A percentile compares a stretch with the other conserved stretches of the same genome.
Evolutionary conservation across 2,113 vertebrate genomes (phyloP).

Genomic region (Melanotaenia duboulayi): DNA sequence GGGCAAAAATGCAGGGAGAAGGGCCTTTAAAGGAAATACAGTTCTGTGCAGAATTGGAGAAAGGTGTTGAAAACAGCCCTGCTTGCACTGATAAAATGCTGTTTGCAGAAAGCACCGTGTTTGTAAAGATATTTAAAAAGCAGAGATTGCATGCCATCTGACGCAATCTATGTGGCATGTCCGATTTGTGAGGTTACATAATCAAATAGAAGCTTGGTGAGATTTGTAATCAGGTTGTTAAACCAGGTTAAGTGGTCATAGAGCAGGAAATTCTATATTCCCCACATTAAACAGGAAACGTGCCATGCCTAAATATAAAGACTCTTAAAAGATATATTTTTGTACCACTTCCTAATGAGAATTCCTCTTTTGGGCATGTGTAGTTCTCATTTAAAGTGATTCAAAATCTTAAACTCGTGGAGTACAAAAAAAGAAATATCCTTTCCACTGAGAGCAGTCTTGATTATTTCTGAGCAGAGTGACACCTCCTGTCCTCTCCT

Average conservation of each 20-base stretch:
- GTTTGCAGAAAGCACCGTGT: too few relatives aligned
- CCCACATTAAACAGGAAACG: not conserved
- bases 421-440: too few relatives aligned
- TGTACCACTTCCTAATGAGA: not conserved
- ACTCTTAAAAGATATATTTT: not conserved
- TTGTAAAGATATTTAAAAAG: too few relatives aligned
- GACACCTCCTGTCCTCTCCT: conserved; percentile 30
- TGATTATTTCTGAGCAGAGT: conserved; percentile 34
- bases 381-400: too few relatives aligned
- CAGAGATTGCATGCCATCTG: not conserved
- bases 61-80: too few relatives aligned
- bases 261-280: not conserved
- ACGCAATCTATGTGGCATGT: conserved; percentile 31
- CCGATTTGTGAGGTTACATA: conserved; percentile 52
- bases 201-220: conserved; percentile 24
- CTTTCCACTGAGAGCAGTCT: not conserved
- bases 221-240: conserved; percentile 51
- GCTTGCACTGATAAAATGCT: too few relatives aligned
- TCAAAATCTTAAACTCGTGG: too few relatives aligned
- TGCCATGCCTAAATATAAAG: too few relatives aligned
- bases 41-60: too few relatives aligned
- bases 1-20: too few relatives aligned
- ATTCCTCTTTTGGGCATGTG: not conserved
- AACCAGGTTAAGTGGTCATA: conserved; percentile 25
- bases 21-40: too few relatives aligned